Evolutionary conservation across 2,113 vertebrate species (phyloP).

Genomic region (Chloebia gouldiae): DNA sequence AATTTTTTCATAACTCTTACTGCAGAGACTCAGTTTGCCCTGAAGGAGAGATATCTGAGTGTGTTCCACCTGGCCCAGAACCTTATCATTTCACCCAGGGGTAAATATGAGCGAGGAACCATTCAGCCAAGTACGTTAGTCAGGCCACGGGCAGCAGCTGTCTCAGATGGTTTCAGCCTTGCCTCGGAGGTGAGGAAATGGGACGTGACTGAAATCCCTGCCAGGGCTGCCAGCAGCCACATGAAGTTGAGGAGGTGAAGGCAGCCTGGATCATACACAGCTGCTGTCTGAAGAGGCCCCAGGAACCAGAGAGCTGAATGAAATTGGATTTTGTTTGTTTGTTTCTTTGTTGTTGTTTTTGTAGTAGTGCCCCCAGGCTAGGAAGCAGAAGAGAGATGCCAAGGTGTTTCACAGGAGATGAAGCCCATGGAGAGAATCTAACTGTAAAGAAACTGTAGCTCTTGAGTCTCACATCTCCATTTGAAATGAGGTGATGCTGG

Average conservation of each 20-base stretch:
- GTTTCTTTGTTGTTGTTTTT: not conserved
- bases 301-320: not conserved
- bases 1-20: not conserved
- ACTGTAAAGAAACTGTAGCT: not conserved
- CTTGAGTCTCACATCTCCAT: not conserved
- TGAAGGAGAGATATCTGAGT: not conserved
- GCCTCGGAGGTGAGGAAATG: not conserved
- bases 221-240: not conserved
- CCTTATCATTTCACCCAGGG: not conserved
- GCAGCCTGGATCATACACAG: not conserved
- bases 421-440: not conserved
- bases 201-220: not conserved
- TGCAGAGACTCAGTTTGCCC: not conserved
- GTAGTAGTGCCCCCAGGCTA: not conserved
- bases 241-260: not conserved
- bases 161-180: not conserved
- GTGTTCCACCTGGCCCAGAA: not conserved
- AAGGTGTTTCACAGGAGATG: not conserved
- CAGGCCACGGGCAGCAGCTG: conserved; percentile 12
- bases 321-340: not conserved
- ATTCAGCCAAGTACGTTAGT: not conserved
- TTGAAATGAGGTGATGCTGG: not conserved
- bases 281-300: not conserved
- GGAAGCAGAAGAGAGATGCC: not conserved
- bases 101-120: not conserved